These are phyloP conservation scores for Aethina tumida DNA, from an alignment of 1,140 invertebrate genomes.

Conservation along the genomic window DNA sequence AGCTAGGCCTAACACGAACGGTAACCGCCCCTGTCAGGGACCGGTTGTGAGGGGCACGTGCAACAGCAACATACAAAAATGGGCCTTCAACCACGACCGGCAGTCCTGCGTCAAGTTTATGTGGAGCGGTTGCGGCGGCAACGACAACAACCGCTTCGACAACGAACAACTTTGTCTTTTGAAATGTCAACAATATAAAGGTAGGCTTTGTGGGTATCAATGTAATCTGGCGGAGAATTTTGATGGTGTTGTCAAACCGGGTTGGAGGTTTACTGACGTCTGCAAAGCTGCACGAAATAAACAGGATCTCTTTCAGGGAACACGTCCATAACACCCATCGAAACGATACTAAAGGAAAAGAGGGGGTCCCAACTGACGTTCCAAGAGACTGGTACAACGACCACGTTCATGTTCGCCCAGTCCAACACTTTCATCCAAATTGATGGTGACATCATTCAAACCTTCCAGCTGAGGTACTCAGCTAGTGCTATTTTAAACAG, in stretches of 20 bases:
- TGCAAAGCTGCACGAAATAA: constrained; percentile 5
- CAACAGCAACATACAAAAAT: constrained; percentile 55
- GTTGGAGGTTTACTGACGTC: neutral
- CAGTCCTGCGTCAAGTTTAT: constrained; percentile 59
- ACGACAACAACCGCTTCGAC: constrained; percentile 65
- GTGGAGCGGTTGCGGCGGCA: constrained; percentile 70
- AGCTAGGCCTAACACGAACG: constrained; percentile 14
- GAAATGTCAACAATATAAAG: constrained; percentile 47
- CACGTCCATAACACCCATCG: neutral
- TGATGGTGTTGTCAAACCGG: neutral
- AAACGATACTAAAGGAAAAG: constrained; percentile 51
- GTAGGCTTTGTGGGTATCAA: constrained; percentile 37
- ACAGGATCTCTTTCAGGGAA: neutral
- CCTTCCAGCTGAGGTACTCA: constrained; percentile 75
- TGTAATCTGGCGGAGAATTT: neutral
- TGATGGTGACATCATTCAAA: constrained; percentile 72
- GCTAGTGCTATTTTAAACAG: constrained; percentile 2
- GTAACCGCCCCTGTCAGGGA: constrained; percentile 26
- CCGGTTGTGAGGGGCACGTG: constrained; percentile 52
- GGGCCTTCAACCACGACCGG: constrained; percentile 59
- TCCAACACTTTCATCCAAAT: constrained; percentile 81
- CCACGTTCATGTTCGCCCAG: constrained; percentile 77
- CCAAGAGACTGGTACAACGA: constrained; percentile 64
- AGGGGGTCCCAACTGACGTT: constrained; percentile 68
- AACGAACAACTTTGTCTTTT: constrained; percentile 60